phyloP scores from a whole-genome alignment of 2,113 vertebrate genomes.

The Microtus montanus region DNA sequence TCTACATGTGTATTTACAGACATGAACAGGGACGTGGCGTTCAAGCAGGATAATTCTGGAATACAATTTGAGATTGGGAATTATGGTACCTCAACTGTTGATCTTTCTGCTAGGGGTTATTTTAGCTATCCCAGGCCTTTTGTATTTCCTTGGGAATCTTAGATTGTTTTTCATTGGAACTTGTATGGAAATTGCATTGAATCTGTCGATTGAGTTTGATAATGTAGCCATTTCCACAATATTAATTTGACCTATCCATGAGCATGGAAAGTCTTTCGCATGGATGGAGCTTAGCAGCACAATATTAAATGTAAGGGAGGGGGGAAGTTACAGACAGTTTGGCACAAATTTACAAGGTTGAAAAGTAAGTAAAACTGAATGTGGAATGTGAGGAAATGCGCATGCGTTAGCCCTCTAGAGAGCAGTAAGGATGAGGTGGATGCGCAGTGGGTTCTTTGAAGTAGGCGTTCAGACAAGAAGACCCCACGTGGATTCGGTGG shows the following conservation, averaged over 20 bases:
- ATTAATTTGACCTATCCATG: neutral
- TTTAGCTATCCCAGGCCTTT: neutral
- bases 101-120: neutral
- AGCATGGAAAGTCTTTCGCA: neutral
- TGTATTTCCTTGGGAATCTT: neutral
- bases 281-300: neutral
- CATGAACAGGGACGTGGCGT: neutral
- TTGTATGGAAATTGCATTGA: neutral
- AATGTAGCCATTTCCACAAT: neutral
- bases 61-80: neutral
- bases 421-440: neutral
- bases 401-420: neutral
- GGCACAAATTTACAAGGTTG: neutral
- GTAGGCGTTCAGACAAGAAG: neutral
- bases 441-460: neutral
- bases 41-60: neutral
- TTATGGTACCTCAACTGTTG: neutral
- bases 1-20: neutral
- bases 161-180: neutral
- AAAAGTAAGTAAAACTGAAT: neutral
- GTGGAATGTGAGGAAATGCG: neutral
- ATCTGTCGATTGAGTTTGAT: neutral
- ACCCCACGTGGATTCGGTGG: neutral
- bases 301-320: neutral
- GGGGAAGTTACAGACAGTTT: neutral